Evolutionary conservation across 2,888 invertebrate species (phyloP), one percentile per base, ranked within the genome.

Genomic region (Drosophila pseudotakahashii): DNA sequence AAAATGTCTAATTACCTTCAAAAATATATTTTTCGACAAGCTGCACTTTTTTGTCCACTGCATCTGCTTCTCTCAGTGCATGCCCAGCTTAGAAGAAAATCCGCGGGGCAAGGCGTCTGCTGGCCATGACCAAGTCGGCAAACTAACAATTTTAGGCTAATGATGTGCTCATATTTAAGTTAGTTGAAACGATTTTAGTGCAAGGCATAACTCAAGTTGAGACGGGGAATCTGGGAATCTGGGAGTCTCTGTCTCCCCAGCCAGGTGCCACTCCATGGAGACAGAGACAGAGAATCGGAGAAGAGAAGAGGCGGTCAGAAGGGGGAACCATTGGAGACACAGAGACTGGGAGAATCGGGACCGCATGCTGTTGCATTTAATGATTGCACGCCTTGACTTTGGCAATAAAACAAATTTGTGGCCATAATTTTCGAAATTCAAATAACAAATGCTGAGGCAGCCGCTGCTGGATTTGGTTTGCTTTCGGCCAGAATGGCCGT

Each of bases 361-460:
- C 88, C 88, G 79, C 84, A 85, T 86, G 88, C 88, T 85, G 88
- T 83, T 85, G 89, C 81, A 86, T 88, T 88, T 85, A 88, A 85
- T 86, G 87, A 86, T 87, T 85, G 87, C 87, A 88, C 87, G 89
- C 88, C 89, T 85, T 88, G 87, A 83, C 84, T 88, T 86, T 88
- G 87, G 89, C 87, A 85, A 88, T 85, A 88, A 85, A 85, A 85
- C 89, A 85, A 85, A 85, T 85, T 85, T 88, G 89, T 83, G 87
- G 79, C 88, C 89, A 85, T 88, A 85, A 88, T 85, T 85, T 86
- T 81, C 75, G 76, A 85, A 84, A 87, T 88, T 84, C 84, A 86
- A 85, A 88, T 88, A 86, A 86, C 84, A 86, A 84, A 83, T 81
- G 79, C 78, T 74, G 53, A 52, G 54, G 59, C 62, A 41, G 61